Evolutionary conservation across 30 jellyfish, hydroid and myxozoan genomes (phyloP).

Genomic region (Rhopilema esculentum): DNA sequence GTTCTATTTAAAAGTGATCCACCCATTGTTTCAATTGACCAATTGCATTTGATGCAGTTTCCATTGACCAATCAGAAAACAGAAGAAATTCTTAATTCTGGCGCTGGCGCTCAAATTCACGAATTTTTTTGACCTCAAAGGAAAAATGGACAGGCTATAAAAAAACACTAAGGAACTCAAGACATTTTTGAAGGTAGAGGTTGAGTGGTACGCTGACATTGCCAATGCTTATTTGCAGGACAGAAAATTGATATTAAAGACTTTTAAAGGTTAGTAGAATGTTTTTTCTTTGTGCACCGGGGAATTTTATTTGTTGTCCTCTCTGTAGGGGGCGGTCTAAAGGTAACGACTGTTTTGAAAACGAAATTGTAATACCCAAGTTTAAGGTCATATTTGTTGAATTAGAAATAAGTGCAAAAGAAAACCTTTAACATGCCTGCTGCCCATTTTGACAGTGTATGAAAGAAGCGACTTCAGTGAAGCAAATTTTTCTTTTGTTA

Average conservation of each 20-base stretch:
- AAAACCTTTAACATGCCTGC: too few relatives aligned
- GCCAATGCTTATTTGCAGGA: neutral
- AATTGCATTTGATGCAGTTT: neutral
- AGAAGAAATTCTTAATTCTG: neutral
- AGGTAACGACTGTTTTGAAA: neutral
- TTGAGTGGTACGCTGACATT: neutral
- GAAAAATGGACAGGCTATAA: neutral
- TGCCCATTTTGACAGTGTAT: too few relatives aligned
- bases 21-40: neutral
- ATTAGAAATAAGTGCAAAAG: too few relatives aligned
- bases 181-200: neutral
- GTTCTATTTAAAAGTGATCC: neutral
- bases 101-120: conserved; percentile 52
- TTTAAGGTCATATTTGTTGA: too few relatives aligned
- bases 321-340: neutral
- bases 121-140: conserved; percentile 6
- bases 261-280: neutral
- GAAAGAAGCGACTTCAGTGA: too few relatives aligned
- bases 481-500: too few relatives aligned
- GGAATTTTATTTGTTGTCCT: neutral
- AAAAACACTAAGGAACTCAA: neutral
- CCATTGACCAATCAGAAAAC: neutral
- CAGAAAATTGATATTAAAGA: neutral
- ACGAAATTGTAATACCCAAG: too few relatives aligned
- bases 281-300: neutral